Evolutionary conservation across 2,113 vertebrate genomes (phyloP), one percentile per base, ranked within the genome.

Genomic region (Oceanodroma tethys): DNA sequence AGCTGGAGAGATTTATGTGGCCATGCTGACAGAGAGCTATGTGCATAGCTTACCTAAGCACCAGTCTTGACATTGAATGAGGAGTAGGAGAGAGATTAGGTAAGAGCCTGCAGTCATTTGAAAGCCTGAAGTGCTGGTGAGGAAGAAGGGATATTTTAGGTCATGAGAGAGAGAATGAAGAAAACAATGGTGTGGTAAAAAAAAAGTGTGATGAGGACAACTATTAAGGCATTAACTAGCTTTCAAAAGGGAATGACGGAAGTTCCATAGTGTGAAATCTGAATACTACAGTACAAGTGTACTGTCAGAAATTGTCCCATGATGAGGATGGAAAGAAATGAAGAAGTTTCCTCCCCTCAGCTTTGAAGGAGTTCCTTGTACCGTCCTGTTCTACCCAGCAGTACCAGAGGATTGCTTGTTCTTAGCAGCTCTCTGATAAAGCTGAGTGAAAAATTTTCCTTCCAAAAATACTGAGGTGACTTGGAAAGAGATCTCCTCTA

Each of bases 21-120:
- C 0, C 0, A 50, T 85, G 92, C 80, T 94, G 92, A 91, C 91
- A 72, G 60, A 0, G 16, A 95, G 83, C 52, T 84, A 36, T 79
- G 95, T 62, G 86, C 88, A 50, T 26, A 88, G 82, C 72, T 97
- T 22, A 92, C 92, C 95, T 95, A 88, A 96, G 90, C 88, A 78
- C 86, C 29, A 3, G 47, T 62, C 94, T 78, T 2, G 12, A 71
- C 67, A 30, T 19, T 4, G 1, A 45, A 27, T 55, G 90, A 63
- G 67, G 75, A 83, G 26, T 2, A 87, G 71, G n/a, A 34, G 45
- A 58, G 79, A 81, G 89, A 93, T 96, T 74, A 86, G 75, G 82
- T n/a, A 93, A 95, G 72, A 91, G 76, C 45, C 60, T 3, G 7
- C 63, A 53, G 90, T 60, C 60, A 48, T 86, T 72, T 56, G 59